Evolutionary conservation across 2,888 invertebrate species (phyloP), one percentile per base, ranked within the genome.

Genomic region (Phyto melanocephala): DNA sequence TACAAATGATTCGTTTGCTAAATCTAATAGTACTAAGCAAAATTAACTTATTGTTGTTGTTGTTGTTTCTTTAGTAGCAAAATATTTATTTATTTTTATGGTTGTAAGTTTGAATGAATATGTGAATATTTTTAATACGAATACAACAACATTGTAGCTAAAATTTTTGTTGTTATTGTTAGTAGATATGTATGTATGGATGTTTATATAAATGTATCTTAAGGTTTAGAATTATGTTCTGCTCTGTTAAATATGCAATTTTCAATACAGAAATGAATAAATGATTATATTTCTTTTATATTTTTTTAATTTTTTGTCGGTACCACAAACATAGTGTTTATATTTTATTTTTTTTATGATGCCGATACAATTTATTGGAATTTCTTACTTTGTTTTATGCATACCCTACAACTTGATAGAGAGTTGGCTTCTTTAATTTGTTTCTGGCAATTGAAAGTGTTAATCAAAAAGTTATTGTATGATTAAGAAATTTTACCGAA

Each of bases 181-280:
- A n/a, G n/a, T n/a, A n/a, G n/a, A n/a, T n/a, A n/a, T n/a, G n/a
- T n/a, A n/a, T n/a, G n/a, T n/a, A n/a, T n/a, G n/a, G n/a, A n/a
- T n/a, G n/a, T n/a, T n/a, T n/a, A n/a, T 13, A 22, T 6, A 28
- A 11, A 17, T 58, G n/a, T 74, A 71, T 71, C 71, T 76, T 82
- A 76, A 79, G 82, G 75, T 76, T 79, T 75, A 76, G 71, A 76
- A 76, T 82, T 67, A 76, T 82, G 79, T 79, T 82, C 60, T 82
- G 82, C 82, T 82, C 79, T 79, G 79, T 76, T 82, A 82, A 82
- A 71, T 82, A 76, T 79, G 54, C 75, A 82, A 82, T 82, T 82
- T 81, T 78, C 56, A 74, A 74, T 81, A 77, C 28, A 65, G 45
- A 75, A 65, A 56, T 67, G 35, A 56, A 75, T 63, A 33, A 47